These are phyloP conservation scores for Cerastis rubricosa DNA, from an alignment of 2,888 invertebrate genomes.

Conservation along the genomic window DNA sequence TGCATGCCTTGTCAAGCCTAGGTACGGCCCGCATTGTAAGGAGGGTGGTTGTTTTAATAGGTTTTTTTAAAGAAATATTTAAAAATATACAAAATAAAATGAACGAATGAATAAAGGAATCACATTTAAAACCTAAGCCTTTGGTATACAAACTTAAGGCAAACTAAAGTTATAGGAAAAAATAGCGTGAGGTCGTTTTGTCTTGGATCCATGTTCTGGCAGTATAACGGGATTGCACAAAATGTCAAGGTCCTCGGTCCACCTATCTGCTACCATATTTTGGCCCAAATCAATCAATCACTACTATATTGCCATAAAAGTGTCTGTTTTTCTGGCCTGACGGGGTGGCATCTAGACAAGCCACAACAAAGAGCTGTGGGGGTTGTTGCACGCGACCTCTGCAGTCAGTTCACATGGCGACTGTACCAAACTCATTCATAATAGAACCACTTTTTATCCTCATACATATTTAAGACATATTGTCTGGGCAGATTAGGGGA, in stretches of 20 bases:
- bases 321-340: slow-evolving; percentile 43
- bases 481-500: slow-evolving; percentile 35
- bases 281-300: not conserved
- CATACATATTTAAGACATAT: slow-evolving; percentile 61
- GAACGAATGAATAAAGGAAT: too few species aligned
- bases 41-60: too few species aligned
- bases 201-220: not conserved
- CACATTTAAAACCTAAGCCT: too few species aligned
- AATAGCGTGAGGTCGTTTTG: not conserved
- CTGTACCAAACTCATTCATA: slow-evolving; percentile 49
- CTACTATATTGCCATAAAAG: not conserved
- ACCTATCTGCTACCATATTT: not conserved
- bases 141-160: too few species aligned
- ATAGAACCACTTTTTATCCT: slow-evolving; percentile 54
- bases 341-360: slow-evolving; percentile 61
- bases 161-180: not conserved
- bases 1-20: too few species aligned
- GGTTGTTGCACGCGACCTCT: slow-evolving; percentile 67
- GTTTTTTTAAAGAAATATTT: too few species aligned
- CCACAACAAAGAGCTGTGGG: slow-evolving; percentile 62
- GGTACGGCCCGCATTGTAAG: too few species aligned
- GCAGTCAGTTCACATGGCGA: slow-evolving; percentile 55
- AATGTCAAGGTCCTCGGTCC: not conserved
- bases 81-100: too few species aligned
- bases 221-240: not conserved